Evolutionary conservation across 2,888 invertebrate genomes (phyloP), one percentile per base, ranked within the genome.

Genomic region (Acleris cristana): DNA sequence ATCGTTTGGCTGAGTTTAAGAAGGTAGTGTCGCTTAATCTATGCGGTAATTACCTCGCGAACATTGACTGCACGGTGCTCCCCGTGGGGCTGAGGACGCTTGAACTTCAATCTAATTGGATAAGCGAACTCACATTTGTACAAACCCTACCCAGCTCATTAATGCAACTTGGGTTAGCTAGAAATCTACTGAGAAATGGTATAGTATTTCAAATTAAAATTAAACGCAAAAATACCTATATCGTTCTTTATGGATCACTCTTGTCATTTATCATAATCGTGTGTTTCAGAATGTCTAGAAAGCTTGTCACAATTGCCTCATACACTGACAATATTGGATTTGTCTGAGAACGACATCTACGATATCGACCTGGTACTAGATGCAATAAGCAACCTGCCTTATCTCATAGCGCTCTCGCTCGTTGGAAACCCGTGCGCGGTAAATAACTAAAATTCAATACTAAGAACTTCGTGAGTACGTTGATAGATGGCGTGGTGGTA

Each of bases 341-440:
- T 95, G 70, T 88, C 93, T 14, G 92, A 94, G 72, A 94, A 94
- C 85, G 94, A 94, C 92, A 93, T 95, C 93, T 93, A 81, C 82
- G 74, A 88, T 72, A 76, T 94, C 45, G 77, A 86, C n/a, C 74
- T 76, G 10, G 78, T 92, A 86, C 78, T 94, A 71, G 76, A 83
- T 69, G 79, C 80, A 14, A 65, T 94, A 45, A 74, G 73, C 4
- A 63, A 54, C 5, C 74, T 95, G 51, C 84, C 86, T 18, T 81
- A 79, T 65, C 82, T 95, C 8, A 77, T 73, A n/a, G 84, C 90
- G 14, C 79, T 95, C 19, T 79, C 84, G 58, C 86, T 95, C 40
- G 86, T 91, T 67, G 95, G 95, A 56, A 95, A 95, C 79, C 94
- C 94, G 5, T 95, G 95, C 74, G 84, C 93, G 78, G 94, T 94